These are phyloP conservation scores for Tiaroga cobitis DNA, from an alignment of 2,797 vertebrate species.

Conservation along the genomic window DNA sequence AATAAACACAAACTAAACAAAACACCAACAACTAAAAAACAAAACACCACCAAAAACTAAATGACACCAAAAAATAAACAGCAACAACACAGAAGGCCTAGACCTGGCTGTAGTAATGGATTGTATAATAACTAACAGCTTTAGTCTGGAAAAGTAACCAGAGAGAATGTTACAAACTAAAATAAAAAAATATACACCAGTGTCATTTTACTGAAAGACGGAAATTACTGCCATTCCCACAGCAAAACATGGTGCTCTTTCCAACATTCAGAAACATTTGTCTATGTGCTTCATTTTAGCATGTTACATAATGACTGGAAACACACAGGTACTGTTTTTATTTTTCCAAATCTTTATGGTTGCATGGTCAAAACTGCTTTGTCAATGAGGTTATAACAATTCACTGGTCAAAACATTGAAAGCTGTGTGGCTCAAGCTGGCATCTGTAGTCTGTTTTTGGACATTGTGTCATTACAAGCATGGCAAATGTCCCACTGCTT, in stretches of 20 bases:
- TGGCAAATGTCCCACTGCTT: conserved; percentile 49
- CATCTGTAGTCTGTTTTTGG: conserved; percentile 34
- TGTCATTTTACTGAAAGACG: conserved; percentile 4
- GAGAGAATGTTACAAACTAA: background rate
- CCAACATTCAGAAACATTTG: conserved; percentile 16
- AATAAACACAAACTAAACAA: too few species aligned
- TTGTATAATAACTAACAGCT: background rate
- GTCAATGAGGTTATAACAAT: conserved; percentile 27
- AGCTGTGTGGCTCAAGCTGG: conserved; percentile 41
- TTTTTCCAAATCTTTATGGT: conserved; percentile 51
- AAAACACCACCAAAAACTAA: background rate
- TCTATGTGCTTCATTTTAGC: background rate
- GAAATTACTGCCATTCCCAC: background rate
- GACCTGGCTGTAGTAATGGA: background rate
- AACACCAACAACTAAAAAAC: background rate
- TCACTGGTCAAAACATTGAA: conserved; percentile 40
- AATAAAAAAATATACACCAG: conserved; percentile 12
- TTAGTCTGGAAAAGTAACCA: conserved; percentile 1
- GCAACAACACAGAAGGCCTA: background rate
- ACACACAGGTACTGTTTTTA: background rate
- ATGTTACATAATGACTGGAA: conserved; percentile 28
- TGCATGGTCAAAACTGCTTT: conserved; percentile 29
- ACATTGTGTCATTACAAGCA: conserved; percentile 60
- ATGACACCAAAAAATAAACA: background rate
- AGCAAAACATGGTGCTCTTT: conserved; percentile 10